phyloP scores from a whole-genome alignment of 1,140 invertebrate species.

The Tribolium madens region DNA sequence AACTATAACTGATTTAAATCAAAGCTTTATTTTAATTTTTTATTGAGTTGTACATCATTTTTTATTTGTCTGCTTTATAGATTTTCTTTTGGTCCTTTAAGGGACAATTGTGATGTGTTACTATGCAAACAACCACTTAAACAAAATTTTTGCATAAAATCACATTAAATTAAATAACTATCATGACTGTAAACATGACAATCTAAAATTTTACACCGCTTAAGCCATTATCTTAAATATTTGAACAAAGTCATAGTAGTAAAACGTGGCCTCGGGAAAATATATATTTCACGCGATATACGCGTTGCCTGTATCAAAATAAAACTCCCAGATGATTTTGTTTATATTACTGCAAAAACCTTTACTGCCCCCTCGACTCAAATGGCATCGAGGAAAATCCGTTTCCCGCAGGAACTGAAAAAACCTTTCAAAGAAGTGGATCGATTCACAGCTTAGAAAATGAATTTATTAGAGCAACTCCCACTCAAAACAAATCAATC shows the following conservation, averaged over 20 bases:
- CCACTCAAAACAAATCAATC: not conserved
- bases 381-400: conserved; percentile 25
- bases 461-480: conserved; percentile 13
- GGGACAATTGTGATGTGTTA: no score
- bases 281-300: conserved; percentile 31
- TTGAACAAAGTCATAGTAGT: conserved; percentile 28
- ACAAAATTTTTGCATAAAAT: no score
- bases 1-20: no score
- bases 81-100: no score
- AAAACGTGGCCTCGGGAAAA: conserved; percentile 20
- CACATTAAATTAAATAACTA: no score
- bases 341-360: conserved; percentile 36
- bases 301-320: conserved; percentile 1
- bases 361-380: conserved; percentile 27
- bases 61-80: no score
- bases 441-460: conserved; percentile 9
- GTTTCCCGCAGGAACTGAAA: not conserved
- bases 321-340: conserved; percentile 33
- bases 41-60: no score
- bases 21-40: no score
- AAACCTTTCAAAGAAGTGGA: not conserved
- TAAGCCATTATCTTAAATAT: conserved; percentile 5
- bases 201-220: not conserved
- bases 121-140: not conserved
- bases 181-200: not conserved